These are phyloP conservation scores for Diplodus puntazzo DNA, from an alignment of 2,797 vertebrate species.

Conservation along the genomic window DNA sequence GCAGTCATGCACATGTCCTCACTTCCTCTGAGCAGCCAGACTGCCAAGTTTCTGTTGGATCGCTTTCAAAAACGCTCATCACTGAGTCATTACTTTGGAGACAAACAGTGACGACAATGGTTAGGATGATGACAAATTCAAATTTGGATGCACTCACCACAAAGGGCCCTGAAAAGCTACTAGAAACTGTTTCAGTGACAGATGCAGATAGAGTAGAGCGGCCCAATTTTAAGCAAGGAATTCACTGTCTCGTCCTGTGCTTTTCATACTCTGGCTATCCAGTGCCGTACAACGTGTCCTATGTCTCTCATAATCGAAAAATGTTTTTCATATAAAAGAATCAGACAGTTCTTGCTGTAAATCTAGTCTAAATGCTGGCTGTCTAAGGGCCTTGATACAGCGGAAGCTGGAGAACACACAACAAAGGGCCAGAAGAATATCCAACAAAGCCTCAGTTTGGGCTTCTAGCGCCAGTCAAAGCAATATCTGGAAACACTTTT, in stretches of 20 bases:
- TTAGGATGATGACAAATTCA: conserved; percentile 35
- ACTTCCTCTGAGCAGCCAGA: conserved; percentile 25
- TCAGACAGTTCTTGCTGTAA: conserved; percentile 40
- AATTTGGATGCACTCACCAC: conserved; percentile 14
- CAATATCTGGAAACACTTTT: conserved; percentile 84
- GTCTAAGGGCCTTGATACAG: conserved; percentile 49
- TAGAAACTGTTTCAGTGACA: not conserved
- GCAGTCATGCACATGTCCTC: conserved; percentile 33
- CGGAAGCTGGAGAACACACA: conserved; percentile 71
- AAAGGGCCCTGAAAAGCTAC: conserved; percentile 11
- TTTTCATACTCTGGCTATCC: conserved; percentile 21
- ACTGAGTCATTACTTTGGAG: conserved; percentile 59
- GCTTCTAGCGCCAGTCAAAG: conserved; percentile 75
- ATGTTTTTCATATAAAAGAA: conserved; percentile 57
- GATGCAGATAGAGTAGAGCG: not conserved
- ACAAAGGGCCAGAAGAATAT: conserved; percentile 76
- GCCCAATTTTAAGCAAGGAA: not conserved
- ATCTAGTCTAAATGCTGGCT: conserved; percentile 50
- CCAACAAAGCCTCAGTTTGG: conserved; percentile 75
- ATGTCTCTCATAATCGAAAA: conserved; percentile 29
- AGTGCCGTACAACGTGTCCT: conserved; percentile 8
- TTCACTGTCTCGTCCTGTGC: not conserved
- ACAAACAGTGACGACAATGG: conserved; percentile 40
- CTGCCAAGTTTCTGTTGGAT: conserved; percentile 60
- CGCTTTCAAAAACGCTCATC: conserved; percentile 37